phyloP scores from a whole-genome alignment of 2,888 invertebrate genomes.

The Rhaphigaster nebulosa region DNA sequence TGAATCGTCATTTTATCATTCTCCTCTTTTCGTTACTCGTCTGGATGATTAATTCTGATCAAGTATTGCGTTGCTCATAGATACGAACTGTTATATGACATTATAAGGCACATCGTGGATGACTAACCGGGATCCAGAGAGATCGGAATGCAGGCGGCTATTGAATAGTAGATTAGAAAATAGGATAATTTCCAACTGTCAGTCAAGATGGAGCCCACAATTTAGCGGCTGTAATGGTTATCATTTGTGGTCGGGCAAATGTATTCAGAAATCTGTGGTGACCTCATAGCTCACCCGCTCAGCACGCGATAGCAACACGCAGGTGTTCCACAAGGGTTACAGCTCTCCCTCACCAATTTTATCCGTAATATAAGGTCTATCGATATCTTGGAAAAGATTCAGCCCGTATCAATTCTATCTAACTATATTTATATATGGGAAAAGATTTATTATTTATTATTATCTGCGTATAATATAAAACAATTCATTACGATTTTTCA shows the following conservation, averaged over 20 bases:
- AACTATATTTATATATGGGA: not conserved
- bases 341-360: not conserved
- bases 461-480: too few species aligned
- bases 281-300: conserved; percentile 28
- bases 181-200: conserved; percentile 22
- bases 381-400: not conserved
- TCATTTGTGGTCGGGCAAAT: conserved; percentile 23
- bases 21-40: too few species aligned
- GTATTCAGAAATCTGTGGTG: conserved; percentile 48
- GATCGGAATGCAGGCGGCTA: not conserved
- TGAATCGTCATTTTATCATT: too few species aligned
- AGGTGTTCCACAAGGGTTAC: not conserved
- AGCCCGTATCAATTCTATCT: not conserved
- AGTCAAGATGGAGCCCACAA: conserved; percentile 39
- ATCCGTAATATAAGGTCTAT: not conserved
- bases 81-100: not conserved
- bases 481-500: too few species aligned
- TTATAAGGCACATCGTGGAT: not conserved
- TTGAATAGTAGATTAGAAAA: conserved; percentile 42
- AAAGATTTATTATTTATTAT: too few species aligned
- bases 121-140: conserved; percentile 13
- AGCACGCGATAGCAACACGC: conserved; percentile 40
- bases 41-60: too few species aligned
- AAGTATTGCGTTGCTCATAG: not conserved
- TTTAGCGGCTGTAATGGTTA: conserved; percentile 8